Evolutionary conservation across 1,140 invertebrate species (phyloP), one percentile per base, ranked within the genome.

Genomic region (Trichomalopsis sarcophagae): DNA sequence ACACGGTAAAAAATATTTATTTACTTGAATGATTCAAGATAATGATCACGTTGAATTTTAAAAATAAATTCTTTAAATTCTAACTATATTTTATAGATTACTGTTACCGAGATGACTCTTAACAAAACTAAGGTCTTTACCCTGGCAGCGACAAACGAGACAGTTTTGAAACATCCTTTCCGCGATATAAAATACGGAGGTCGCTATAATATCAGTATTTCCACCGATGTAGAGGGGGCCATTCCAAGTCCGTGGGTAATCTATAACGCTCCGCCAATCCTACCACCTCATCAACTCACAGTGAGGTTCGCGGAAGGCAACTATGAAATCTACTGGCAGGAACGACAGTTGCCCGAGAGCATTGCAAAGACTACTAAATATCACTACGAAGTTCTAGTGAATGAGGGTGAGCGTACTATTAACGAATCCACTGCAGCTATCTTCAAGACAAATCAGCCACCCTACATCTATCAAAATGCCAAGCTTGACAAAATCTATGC

Each of bases 321-420:
- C 85, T 95, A 95, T 87, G 90, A 95, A 84, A 90, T 97, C 6
- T 94, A 93, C 87, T 97, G 96, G 96, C 89, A 94, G 55, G 93
- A 95, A 82, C 88, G 87, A 6, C 86, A 89, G 17, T 14, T 90
- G 13, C 83, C 89, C 33, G 89, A 90, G 0, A 82, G 23, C 13
- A 75, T 91, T 66, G 47, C 81, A 50, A 87, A 89, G 2, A 87
- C 88, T 30, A 86, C 81, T 85, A 95, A 95, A 7, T 93, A 93
- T 86, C 92, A 94, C 71, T 97, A 95, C 89, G 94, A 96, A 90
- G 92, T 97, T 2, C 90, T 95, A 36, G 92, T 97, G 0, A 94
- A 94, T 1, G 93, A 94, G 87, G 94, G 95, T 9, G 74, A 75
- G 5, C 92, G 91, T 36, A 92, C 90, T 6, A 90, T 96, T n/a